Percentiles rank a stretch among this genome's conserved stretches.
phyloP scores from a whole-genome alignment of 2,113 vertebrate species.

The Sebastes schlegelii region DNA sequence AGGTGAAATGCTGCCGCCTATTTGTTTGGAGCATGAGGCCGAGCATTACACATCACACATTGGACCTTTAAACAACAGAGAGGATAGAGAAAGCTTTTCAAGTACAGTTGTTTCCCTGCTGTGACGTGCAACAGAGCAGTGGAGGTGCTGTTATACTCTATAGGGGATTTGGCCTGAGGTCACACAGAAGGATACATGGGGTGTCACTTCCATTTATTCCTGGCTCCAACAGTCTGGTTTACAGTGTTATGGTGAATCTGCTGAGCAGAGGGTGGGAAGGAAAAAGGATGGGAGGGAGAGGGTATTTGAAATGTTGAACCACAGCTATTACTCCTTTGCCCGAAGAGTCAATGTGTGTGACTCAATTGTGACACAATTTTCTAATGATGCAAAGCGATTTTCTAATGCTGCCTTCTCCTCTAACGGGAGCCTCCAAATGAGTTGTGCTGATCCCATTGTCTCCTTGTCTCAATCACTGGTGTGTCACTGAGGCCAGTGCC shows the following conservation, averaged over 20 bases:
- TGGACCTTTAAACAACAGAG: constrained; percentile 19
- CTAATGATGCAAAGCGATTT: constrained; percentile 37
- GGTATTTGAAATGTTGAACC: constrained; percentile 39
- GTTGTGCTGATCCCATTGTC: constrained; percentile 40
- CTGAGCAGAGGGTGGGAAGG: constrained; percentile 13
- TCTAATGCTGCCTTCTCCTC: constrained; percentile 37
- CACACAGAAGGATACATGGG: constrained; percentile 43
- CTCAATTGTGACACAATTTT: constrained; percentile 6
- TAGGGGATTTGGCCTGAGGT: constrained; percentile 54
- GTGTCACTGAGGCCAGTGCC: constrained; percentile 19
- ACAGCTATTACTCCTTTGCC: constrained; percentile 20
- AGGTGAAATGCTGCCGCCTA: too few relatives aligned
- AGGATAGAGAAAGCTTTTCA: constrained; percentile 18
- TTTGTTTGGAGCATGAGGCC: too few relatives aligned
- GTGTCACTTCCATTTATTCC: constrained; percentile 65
- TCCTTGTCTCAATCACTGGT: constrained; percentile 52
- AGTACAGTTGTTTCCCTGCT: constrained; percentile 13
- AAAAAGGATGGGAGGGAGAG: neutral
- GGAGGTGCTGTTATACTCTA: constrained; percentile 38
- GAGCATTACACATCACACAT: too few relatives aligned
- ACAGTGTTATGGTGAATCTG: constrained; percentile 44
- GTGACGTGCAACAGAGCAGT: constrained; percentile 29
- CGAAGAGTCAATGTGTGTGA: constrained; percentile 22
- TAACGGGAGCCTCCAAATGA: constrained; percentile 19
- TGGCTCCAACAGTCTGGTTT: constrained; percentile 35